Percentiles rank a stretch among this genome's conserved stretches.
Evolutionary conservation across 1,140 invertebrate species (phyloP).

Genomic region (Drosophila novamexicana): DNA sequence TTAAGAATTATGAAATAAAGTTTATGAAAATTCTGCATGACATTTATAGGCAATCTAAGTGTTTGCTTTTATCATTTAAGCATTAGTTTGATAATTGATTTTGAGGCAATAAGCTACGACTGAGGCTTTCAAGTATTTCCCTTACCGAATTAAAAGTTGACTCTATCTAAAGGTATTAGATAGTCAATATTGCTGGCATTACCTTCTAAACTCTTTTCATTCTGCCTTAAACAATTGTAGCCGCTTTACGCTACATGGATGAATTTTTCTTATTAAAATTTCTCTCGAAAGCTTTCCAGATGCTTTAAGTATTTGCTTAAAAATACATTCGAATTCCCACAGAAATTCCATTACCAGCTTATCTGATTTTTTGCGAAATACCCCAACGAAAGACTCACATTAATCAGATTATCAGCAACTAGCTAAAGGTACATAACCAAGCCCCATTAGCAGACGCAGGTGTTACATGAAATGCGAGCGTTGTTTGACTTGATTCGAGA

Average conservation of each 20-base stretch:
- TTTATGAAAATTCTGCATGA: not conserved
- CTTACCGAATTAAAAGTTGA: too few species aligned
- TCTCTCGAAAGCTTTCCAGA: too few species aligned
- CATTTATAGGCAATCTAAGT: constrained; percentile 7
- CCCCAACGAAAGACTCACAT: constrained; percentile 18
- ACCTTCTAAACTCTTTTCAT: too few species aligned
- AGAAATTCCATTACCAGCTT: constrained; percentile 30
- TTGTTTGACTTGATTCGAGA: constrained; percentile 62
- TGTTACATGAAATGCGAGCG: constrained; percentile 22
- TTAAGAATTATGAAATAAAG: constrained; percentile 5
- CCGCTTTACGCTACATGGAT: too few species aligned
- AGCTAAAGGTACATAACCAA: constrained; percentile 1
- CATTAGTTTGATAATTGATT: too few species aligned
- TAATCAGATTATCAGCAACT: constrained; percentile 67
- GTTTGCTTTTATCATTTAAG: not conserved
- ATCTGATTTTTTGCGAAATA: constrained; percentile 16
- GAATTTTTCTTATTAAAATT: too few species aligned
- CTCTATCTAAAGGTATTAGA: too few species aligned
- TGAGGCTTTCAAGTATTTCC: too few species aligned
- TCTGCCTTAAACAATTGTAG: too few species aligned
- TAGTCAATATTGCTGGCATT: too few species aligned
- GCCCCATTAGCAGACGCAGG: constrained; percentile 4
- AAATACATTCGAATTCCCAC: constrained; percentile 23
- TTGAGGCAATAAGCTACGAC: too few species aligned
- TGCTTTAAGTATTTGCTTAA: not conserved